These are phyloP conservation scores for Drosophila sp. DNA, from an alignment of 1,140 invertebrate species.

Conservation along the genomic window DNA sequence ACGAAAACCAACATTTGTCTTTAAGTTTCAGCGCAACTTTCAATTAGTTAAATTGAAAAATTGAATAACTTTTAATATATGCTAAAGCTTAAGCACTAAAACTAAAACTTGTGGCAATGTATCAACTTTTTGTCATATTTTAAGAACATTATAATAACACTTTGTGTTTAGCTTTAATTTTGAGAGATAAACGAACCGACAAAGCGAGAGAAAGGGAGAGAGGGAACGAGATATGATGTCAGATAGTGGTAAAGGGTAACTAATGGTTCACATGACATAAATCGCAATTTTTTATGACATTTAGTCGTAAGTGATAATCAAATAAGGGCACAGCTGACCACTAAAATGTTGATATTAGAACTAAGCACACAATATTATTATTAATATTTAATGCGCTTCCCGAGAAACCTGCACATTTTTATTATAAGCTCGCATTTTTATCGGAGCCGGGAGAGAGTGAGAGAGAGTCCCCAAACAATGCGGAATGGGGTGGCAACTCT, in stretches of 20 bases:
- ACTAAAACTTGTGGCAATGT: constrained; percentile 4
- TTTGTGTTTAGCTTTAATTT: background rate
- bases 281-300: constrained; percentile 43
- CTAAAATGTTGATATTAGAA: constrained; percentile 65
- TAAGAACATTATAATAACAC: background rate
- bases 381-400: constrained; percentile 77
- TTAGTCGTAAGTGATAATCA: constrained; percentile 42
- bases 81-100: background rate
- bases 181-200: background rate
- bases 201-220: background rate
- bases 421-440: constrained; percentile 56
- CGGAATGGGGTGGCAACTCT: constrained; percentile 9
- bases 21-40: background rate
- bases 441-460: constrained; percentile 27
- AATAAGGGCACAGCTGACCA: constrained; percentile 47
- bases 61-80: constrained; percentile 7
- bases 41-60: background rate
- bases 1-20: background rate
- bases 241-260: constrained; percentile 4
- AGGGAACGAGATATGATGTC: background rate
- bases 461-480: constrained; percentile 42
- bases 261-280: constrained; percentile 32
- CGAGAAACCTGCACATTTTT: constrained; percentile 47
- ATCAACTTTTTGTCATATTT: constrained; percentile 9
- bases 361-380: constrained; percentile 72